Percentiles rank a stretch among this genome's conserved stretches.
These are phyloP conservation scores for Callocephalon fimbriatum DNA, from an alignment of 2,113 vertebrate genomes.

Conservation along the genomic window DNA sequence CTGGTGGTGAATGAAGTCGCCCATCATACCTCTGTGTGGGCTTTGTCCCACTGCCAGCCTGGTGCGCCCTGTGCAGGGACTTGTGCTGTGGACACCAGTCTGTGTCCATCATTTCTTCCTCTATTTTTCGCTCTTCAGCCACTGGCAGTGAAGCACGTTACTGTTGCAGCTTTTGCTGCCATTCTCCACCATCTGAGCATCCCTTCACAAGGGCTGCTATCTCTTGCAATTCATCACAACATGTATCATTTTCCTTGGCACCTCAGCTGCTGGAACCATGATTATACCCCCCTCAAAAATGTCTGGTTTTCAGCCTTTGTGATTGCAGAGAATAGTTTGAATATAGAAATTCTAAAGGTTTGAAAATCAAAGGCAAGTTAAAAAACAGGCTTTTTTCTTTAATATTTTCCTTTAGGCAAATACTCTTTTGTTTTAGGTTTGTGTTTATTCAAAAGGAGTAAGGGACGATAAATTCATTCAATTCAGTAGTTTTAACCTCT, in stretches of 20 bases:
- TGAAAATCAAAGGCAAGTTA: constrained; percentile 8
- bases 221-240: neutral
- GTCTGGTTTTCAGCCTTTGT: neutral
- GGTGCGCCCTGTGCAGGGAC: no score
- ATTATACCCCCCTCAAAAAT: neutral
- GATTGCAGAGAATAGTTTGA: neutral
- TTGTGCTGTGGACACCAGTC: fast-evolving
- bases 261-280: neutral
- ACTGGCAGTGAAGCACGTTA: fast-evolving
- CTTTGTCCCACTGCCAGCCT: neutral
- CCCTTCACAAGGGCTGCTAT: neutral
- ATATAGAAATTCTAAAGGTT: neutral
- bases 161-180: neutral
- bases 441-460: neutral
- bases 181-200: neutral
- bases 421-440: neutral
- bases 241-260: neutral
- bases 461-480: neutral
- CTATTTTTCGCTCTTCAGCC: neutral
- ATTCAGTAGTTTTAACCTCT: neutral
- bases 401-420: neutral
- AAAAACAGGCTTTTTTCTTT: neutral
- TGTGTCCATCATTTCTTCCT: fast-evolving
- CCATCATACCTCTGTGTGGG: fast-evolving
- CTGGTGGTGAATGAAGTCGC: neutral